These are phyloP conservation scores for Chrysochloris asiatica DNA, from an alignment of 2,113 vertebrate species.

Conservation along the genomic window DNA sequence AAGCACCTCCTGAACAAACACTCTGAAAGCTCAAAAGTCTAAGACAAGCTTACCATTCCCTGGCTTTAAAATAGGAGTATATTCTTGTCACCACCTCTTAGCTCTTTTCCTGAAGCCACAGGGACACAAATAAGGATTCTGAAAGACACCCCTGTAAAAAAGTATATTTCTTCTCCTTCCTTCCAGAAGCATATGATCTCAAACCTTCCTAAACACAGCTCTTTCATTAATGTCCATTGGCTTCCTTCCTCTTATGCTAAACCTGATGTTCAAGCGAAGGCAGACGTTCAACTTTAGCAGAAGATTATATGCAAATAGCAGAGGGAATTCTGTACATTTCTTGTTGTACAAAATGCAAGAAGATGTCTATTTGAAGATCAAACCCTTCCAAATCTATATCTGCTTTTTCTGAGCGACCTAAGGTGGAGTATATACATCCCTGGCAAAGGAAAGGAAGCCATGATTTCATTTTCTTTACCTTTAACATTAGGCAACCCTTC, in stretches of 20 bases:
- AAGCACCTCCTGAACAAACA: constrained; percentile 67
- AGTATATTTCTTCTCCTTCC: neutral
- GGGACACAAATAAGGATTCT: constrained; percentile 53
- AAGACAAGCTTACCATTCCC: constrained; percentile 48
- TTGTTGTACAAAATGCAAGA: neutral
- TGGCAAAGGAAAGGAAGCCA: neutral
- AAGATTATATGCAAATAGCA: constrained; percentile 14
- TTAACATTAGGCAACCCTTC: neutral
- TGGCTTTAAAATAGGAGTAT: constrained; percentile 55
- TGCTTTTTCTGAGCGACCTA: neutral
- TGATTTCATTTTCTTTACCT: constrained; percentile 17
- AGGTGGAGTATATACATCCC: no score
- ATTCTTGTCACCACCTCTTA: constrained; percentile 52
- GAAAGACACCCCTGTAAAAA: neutral
- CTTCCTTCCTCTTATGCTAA: neutral
- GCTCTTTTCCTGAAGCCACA: constrained; percentile 48
- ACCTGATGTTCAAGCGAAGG: neutral
- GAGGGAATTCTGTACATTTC: neutral
- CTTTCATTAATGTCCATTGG: neutral
- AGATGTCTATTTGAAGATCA: neutral
- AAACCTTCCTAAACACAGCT: constrained; percentile 29
- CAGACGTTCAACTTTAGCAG: neutral
- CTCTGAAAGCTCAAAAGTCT: constrained; percentile 59
- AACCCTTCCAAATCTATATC: neutral
- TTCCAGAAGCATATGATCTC: no score